Percentiles rank a stretch among this genome's conserved stretches.
Evolutionary conservation across 2,113 vertebrate genomes (phyloP).

Genomic region (Prolemur simus): DNA sequence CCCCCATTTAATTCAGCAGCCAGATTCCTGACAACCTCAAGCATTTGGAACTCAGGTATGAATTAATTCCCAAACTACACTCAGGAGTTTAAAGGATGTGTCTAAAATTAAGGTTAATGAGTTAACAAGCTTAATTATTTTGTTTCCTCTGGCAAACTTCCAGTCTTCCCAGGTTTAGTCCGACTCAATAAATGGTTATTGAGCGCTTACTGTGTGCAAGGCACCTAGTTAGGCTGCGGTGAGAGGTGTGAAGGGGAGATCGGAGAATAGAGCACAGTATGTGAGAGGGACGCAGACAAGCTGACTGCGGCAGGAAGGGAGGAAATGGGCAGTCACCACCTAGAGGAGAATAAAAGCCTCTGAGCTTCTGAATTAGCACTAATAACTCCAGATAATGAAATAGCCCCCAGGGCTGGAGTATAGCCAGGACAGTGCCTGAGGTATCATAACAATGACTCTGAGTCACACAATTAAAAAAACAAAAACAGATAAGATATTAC

Average conservation of each 20-base stretch:
- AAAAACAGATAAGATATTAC: neutral
- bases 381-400: neutral
- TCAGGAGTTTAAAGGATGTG: constrained; percentile 18
- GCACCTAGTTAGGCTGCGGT: neutral
- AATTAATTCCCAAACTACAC: constrained; percentile 35
- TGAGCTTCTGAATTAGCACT: neutral
- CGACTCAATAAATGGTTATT: neutral
- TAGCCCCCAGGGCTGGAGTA: neutral
- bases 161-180: constrained; percentile 22
- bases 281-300: accelerated
- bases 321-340: neutral
- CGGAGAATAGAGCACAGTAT: neutral
- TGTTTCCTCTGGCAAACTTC: constrained; percentile 51
- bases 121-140: constrained; percentile 59
- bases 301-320: neutral
- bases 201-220: neutral
- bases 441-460: neutral
- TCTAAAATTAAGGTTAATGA: constrained; percentile 66
- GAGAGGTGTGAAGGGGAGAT: neutral
- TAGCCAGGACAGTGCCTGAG: neutral
- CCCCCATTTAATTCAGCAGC: neutral
- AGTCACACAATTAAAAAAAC: neutral
- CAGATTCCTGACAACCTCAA: constrained; percentile 18
- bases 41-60: constrained; percentile 36
- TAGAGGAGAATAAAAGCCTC: neutral